Base-by-base conservation (phyloP, 2,888 invertebrate species). In the Sympetrum striolatum region DNA sequence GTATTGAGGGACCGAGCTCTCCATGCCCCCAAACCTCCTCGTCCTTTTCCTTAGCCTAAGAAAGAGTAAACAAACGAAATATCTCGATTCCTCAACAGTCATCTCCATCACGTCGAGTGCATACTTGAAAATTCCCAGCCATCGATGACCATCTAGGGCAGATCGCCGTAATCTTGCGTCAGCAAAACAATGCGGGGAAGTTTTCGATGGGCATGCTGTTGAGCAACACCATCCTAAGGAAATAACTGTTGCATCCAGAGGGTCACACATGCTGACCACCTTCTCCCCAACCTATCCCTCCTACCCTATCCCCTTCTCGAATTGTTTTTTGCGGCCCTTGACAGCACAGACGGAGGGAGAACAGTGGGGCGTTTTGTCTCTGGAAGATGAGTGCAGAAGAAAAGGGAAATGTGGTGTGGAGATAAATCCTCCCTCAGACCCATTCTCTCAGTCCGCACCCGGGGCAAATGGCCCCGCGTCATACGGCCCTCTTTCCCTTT, bases 201-300 rank as follows among this genome's bases (percentile, higher is more conserved):
- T 44, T 48, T 22, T 44, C 44, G 44, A 48, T 25, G 44, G 44
- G 39, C 18, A 81, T n/a, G 0, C 39, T 22, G 22, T 31, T 31
- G 58, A 58, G 35, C 53, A 31, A 58, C 31, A 25, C n/a, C 35
- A 35, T 18, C 53, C 44, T 35, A 80, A 31, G 82, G 31, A 22
- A 82, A 31, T 15, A 18, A 35, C 48, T 53, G 58, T 53, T 53
- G 82, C 53, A 82, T 35, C 82, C 82, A 25, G 82, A 82, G 31
- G 82, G 82, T 58, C 82, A 82, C 82, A 82, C 82, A 82, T 82
- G 82, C 82, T 82, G 82, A 82, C 82, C 82, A 82, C 82, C 82
- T 82, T 82, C 82, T 31, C 58, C 31, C 82, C 53, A 0, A 35
- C n/a, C n/a, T n/a, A n/a, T n/a, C n/a, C n/a, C n/a, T n/a, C n/a